Percentiles rank a stretch among this genome's conserved stretches.
Evolutionary conservation across 2,888 invertebrate species (phyloP).

Genomic region (Stomorhina lunata): DNA sequence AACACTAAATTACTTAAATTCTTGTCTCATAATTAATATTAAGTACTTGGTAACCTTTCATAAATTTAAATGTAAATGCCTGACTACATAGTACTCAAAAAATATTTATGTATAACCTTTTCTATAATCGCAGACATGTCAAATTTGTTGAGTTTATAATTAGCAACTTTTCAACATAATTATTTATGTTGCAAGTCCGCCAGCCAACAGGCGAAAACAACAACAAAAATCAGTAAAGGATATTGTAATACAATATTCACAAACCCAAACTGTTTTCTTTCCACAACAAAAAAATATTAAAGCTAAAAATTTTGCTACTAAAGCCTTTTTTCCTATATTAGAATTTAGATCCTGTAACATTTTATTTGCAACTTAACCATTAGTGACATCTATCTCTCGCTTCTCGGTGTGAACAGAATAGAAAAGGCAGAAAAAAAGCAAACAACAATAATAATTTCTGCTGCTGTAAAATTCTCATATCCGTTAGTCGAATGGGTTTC

Average conservation of each 20-base stretch:
- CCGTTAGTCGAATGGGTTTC: slow-evolving; percentile 70
- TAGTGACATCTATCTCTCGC: slow-evolving; percentile 17
- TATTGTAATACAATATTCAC: slow-evolving; percentile 30
- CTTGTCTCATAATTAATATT: background rate
- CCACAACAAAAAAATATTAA: background rate
- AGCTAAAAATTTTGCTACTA: background rate
- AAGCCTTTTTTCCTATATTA: background rate
- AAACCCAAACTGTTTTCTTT: too few relatives aligned
- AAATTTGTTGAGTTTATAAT: slow-evolving; percentile 24
- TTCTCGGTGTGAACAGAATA: background rate
- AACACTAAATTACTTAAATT: background rate
- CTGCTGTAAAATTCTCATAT: slow-evolving; percentile 73
- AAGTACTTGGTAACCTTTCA: background rate
- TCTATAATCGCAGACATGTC: background rate
- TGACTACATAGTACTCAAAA: background rate
- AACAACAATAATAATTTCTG: slow-evolving; percentile 55
- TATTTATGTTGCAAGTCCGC: slow-evolving; percentile 17
- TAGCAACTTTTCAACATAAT: slow-evolving; percentile 32
- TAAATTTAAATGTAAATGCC: background rate
- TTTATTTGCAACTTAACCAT: background rate
- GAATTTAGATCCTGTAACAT: background rate
- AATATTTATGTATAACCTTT: background rate
- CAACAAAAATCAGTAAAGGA: background rate
- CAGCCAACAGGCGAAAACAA: background rate
- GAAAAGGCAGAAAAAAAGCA: background rate